Base-by-base conservation (phyloP, 1,140 invertebrate species). In the Drosophila tropicalis region DNA sequence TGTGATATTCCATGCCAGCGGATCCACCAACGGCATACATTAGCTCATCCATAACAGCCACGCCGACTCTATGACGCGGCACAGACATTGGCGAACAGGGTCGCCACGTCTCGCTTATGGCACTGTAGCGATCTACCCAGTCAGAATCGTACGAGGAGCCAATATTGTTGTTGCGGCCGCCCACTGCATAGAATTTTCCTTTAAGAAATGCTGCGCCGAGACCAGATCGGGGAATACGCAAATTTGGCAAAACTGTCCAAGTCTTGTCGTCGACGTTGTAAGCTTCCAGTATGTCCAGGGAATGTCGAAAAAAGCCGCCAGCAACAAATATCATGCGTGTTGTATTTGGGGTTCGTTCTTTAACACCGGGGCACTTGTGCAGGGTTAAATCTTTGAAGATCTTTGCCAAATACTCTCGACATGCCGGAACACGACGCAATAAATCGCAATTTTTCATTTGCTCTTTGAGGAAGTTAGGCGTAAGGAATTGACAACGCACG, bases 1-100 rank as follows among this genome's bases (percentile, higher is more conserved):
- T 96, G 84, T 98, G 97, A 92, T 96, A 97, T 78, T 95, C 95
- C 1, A 94, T 94, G 13, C 96, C 96, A 10, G 96, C 95, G 19
- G 97, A 97, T 3, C 98, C 98, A 62, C 97, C 97, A 5, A 98
- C 95, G 34, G 97, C 97, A 91, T 98, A 98, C 55, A 98, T 93
- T 54, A 97, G 93, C 39, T 96, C 96, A 91, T 98, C 97, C 94
- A 98, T 96, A 12, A 97, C 96, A n/a, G 97, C 97, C 15, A 98
- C 97, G 15, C 97, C 97, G 5, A 98, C 96, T 72, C 97, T 94
- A 92, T 98, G 97, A 61, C 97, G 93, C 0, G 97, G 95, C 36
- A 95, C 95, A 15, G 96, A 95, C 97, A 98, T 98, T 5, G 96
- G 95, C 72, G 94, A 95, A 78, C 96, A 97, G 1, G 96, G 94